Percentiles rank a stretch among this genome's conserved stretches.
Conservation (phyloP, 2,797 vertebrate species). For the Crossoptilon crossoptilon region DNA sequence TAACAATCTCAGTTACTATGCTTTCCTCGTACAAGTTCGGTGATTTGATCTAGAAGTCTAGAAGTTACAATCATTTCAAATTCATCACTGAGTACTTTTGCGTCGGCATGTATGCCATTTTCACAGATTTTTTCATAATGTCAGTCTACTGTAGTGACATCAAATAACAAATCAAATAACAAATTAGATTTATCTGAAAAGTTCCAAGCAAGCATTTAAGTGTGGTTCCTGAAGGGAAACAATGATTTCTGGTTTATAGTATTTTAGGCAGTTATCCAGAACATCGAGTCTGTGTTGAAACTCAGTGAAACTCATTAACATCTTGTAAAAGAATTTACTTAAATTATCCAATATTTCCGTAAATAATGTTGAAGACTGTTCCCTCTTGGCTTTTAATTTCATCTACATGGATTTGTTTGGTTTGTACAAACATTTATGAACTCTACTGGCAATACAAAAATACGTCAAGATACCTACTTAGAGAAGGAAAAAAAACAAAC, state of each 20-base stretch:
- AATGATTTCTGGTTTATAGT: neutral
- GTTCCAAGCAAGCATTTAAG: neutral
- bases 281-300: neutral
- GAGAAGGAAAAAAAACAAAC: neutral
- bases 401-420: neutral
- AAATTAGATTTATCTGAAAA: neutral
- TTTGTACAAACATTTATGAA: neutral
- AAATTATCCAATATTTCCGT: neutral
- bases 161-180: neutral
- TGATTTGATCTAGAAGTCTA: neutral
- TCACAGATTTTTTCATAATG: neutral
- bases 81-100: neutral
- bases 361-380: neutral
- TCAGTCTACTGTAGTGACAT: neutral
- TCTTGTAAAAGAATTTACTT: neutral
- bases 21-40: neutral
- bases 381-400: neutral
- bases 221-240: neutral
- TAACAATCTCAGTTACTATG: neutral
- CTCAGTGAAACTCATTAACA: neutral
- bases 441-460: neutral
- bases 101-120: neutral
- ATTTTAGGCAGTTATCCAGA: neutral
- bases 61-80: neutral
- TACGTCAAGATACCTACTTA: accelerated